phyloP scores from a whole-genome alignment of 2,797 vertebrate species.

The Atherinosoma microstoma region DNA sequence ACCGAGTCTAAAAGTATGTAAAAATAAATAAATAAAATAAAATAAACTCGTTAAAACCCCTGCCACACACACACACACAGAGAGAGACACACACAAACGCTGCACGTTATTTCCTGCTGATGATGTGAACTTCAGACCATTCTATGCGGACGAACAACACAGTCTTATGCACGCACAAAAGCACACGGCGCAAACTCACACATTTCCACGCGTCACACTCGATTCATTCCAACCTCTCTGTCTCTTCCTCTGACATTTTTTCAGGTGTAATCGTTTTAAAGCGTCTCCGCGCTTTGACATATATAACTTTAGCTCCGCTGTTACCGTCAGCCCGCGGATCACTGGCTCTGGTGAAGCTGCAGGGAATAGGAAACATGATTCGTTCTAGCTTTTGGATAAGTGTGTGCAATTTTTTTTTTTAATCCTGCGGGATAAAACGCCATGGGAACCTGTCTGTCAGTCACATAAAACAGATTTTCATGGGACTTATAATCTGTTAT shows the following conservation, averaged over 20 bases:
- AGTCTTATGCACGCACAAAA: neutral
- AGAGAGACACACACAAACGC: neutral
- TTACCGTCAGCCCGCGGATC: slow-evolving; percentile 61
- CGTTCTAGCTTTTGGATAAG: slow-evolving; percentile 85
- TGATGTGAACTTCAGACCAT: slow-evolving; percentile 24
- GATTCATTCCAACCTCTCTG: slow-evolving; percentile 50
- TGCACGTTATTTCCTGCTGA: neutral
- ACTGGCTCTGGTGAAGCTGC: slow-evolving; percentile 60
- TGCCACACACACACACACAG: neutral
- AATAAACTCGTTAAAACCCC: no score
- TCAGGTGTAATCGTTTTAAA: slow-evolving; percentile 82
- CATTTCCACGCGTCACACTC: slow-evolving; percentile 74
- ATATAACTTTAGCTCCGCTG: slow-evolving; percentile 74
- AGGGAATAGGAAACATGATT: slow-evolving; percentile 86
- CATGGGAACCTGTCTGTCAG: slow-evolving; percentile 84
- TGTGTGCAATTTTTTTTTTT: slow-evolving; percentile 11
- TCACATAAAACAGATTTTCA: slow-evolving; percentile 81
- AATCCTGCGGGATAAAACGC: slow-evolving; percentile 85
- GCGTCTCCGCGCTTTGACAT: slow-evolving; percentile 72
- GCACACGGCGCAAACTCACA: slow-evolving; percentile 32
- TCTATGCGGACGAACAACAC: slow-evolving; percentile 17
- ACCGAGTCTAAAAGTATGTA: no score
- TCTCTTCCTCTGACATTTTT: slow-evolving; percentile 74
- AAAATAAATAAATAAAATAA: no score
- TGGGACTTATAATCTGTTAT: slow-evolving; percentile 40